A percentile compares a stretch with the other conserved stretches of the same genome.
These are phyloP conservation scores for Anoncus sp. DNA, from an alignment of 2,888 invertebrate species.

Conservation along the genomic window DNA sequence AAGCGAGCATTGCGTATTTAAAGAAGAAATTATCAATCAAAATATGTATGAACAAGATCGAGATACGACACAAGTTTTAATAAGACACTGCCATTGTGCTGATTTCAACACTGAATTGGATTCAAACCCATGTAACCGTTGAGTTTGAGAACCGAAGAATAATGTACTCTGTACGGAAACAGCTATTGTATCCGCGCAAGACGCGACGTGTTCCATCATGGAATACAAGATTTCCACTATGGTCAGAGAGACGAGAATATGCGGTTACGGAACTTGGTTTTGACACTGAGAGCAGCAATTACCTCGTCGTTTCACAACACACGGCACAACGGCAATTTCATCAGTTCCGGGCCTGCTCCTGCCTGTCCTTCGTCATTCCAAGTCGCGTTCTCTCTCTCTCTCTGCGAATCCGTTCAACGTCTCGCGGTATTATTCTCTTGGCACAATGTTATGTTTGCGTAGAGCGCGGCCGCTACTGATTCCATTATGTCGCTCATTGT, in stretches of 20 bases:
- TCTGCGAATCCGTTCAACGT: background rate
- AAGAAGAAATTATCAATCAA: background rate
- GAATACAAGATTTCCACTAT: constrained; percentile 26
- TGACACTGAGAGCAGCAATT: constrained; percentile 34
- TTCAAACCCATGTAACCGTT: no score
- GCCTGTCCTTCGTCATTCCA: background rate
- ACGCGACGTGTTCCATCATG: constrained; percentile 15
- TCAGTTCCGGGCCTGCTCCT: constrained; percentile 7
- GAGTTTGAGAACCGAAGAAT: background rate
- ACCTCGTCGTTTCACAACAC: constrained; percentile 21
- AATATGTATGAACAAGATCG: constrained; percentile 7
- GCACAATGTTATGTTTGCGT: no score
- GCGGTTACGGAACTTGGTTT: constrained; percentile 33
- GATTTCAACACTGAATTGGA: background rate
- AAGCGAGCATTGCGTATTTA: no score
- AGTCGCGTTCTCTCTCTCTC: background rate
- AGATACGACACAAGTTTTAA: no score
- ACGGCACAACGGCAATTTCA: constrained; percentile 36
- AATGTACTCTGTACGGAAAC: background rate
- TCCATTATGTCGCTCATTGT: no score
- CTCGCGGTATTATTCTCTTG: no score
- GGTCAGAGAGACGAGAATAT: constrained; percentile 28
- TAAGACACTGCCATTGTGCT: background rate
- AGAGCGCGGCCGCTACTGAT: no score
- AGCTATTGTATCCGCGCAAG: background rate